Conservation (phyloP, 2,113 vertebrate genomes). For the Takifugu bimaculatus region DNA sequence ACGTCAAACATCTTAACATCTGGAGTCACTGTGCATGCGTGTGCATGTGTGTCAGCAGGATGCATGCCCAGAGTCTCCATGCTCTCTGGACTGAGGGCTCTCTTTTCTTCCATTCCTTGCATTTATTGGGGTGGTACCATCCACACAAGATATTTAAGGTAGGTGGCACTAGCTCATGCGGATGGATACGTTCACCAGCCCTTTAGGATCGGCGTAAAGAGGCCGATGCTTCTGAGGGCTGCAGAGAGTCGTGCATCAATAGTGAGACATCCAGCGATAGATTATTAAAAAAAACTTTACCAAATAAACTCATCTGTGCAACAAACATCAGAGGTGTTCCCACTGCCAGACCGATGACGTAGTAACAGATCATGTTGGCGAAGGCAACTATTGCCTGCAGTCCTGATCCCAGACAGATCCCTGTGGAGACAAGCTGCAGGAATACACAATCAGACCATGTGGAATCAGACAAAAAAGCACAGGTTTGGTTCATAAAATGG, state of each 20-base stretch:
- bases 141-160: no score
- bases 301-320: constrained; percentile 75
- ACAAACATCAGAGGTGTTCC: constrained; percentile 78
- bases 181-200: no score
- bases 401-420: constrained; percentile 81
- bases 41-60: not conserved
- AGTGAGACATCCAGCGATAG: no score
- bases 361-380: constrained; percentile 77
- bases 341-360: constrained; percentile 77
- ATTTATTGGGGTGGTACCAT: no score
- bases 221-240: no score
- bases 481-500: no score
- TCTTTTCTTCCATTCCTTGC: no score
- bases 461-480: not conserved
- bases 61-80: no score
- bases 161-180: no score
- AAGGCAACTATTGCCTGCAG: constrained; percentile 86
- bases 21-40: not conserved
- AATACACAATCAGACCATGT: constrained; percentile 8
- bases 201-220: no score
- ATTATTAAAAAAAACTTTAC: constrained; percentile 53
- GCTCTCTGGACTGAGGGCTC: no score
- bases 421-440: constrained; percentile 76
- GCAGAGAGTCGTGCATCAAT: no score
- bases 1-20: not conserved